A percentile compares a stretch with the other conserved stretches of the same genome.
Conservation (phyloP, 2,797 vertebrate genomes). For the Pipistrellus kuhlii region DNA sequence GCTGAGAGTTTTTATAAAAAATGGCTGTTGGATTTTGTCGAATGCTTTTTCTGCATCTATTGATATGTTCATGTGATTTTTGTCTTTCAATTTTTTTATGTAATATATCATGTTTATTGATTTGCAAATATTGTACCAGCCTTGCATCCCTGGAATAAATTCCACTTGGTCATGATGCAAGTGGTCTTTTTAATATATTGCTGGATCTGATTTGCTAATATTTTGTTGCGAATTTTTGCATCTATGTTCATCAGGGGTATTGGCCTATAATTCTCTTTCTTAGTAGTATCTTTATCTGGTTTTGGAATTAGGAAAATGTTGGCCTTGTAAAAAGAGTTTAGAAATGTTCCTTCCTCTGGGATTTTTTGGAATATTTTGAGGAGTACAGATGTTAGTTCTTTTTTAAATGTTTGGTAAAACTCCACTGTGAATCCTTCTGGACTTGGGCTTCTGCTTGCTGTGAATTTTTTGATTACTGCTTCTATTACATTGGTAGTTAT, state of each 20-base stretch:
- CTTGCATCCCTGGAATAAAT: neutral
- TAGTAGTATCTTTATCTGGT: neutral
- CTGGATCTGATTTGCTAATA: neutral
- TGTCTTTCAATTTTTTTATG: too few species aligned
- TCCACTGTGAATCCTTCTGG: neutral
- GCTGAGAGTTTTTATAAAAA: too few species aligned
- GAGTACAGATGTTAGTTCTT: neutral
- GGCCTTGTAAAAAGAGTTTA: neutral
- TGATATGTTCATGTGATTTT: neutral
- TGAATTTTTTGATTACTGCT: neutral
- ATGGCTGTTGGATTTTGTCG: too few species aligned
- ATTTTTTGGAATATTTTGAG: neutral
- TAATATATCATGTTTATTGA: neutral
- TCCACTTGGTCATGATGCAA: neutral
- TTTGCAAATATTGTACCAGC: neutral
- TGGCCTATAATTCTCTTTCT: neutral
- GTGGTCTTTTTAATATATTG: neutral
- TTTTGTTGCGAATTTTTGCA: neutral
- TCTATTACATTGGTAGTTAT: neutral
- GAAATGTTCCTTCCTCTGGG: neutral
- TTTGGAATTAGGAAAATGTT: neutral
- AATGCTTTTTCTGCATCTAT: neutral
- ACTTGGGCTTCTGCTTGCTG: neutral
- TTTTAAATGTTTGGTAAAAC: neutral
- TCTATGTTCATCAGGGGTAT: neutral